Percentiles rank a stretch among this genome's conserved stretches.
These are phyloP conservation scores for Mustela nigripes DNA, from an alignment of 2,113 vertebrate genomes.

Conservation along the genomic window DNA sequence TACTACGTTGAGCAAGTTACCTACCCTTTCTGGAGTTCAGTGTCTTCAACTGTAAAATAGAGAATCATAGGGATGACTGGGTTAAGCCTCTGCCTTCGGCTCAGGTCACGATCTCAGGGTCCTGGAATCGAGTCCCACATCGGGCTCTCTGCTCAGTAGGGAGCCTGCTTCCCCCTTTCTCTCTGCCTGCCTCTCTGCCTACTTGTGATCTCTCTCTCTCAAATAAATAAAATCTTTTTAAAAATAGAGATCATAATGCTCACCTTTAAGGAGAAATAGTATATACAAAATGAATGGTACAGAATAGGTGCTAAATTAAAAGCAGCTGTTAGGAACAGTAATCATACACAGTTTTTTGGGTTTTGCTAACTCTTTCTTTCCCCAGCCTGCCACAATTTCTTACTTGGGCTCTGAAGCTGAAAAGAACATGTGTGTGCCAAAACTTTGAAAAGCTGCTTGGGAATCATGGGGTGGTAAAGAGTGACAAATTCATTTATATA, in stretches of 20 bases:
- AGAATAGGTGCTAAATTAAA: slow-evolving; percentile 40
- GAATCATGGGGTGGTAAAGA: background rate
- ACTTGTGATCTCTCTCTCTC: too few relatives aligned
- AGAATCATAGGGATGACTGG: background rate
- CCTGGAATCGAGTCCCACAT: too few relatives aligned
- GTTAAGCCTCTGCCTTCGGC: too few relatives aligned
- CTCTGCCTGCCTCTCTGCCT: too few relatives aligned
- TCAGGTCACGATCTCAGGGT: too few relatives aligned
- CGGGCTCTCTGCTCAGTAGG: too few relatives aligned
- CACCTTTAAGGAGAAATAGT: background rate
- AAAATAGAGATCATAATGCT: background rate
- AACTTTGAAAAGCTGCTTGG: slow-evolving; percentile 1
- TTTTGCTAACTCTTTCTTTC: slow-evolving; percentile 7
- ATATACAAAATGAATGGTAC: background rate
- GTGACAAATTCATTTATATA: background rate
- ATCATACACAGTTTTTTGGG: background rate
- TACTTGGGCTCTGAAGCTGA: background rate
- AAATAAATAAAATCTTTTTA: too few relatives aligned
- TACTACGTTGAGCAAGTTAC: background rate
- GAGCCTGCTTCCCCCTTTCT: too few relatives aligned
- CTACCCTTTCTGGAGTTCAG: background rate
- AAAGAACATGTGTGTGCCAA: background rate
- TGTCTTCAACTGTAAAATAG: background rate
- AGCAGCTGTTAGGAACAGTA: background rate
- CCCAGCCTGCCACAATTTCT: background rate